phyloP scores from a whole-genome alignment of 2,888 invertebrate genomes.

The Heteromurus nitidus region DNA sequence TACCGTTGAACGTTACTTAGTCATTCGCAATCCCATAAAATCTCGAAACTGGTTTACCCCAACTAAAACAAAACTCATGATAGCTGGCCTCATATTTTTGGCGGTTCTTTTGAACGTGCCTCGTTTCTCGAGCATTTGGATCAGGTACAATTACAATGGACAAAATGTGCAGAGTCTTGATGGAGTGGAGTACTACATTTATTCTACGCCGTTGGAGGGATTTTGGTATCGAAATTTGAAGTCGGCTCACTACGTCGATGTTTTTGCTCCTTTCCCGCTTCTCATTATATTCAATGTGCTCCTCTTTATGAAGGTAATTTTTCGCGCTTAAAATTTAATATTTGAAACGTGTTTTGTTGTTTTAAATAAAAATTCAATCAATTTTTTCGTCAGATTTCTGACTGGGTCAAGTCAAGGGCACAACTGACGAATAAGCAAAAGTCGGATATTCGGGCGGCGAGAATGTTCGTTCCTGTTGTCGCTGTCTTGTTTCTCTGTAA shows the following conservation, averaged over 20 bases:
- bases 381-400: too few species aligned
- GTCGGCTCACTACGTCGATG: conserved; percentile 22
- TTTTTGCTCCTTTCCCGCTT: conserved; percentile 25
- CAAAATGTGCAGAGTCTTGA: conserved; percentile 14
- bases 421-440: conserved; percentile 10
- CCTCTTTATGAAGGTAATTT: conserved; percentile 26
- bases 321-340: neutral
- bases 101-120: conserved; percentile 21
- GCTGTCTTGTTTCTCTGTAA: conserved; percentile 25
- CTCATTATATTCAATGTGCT: conserved; percentile 36
- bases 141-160: neutral
- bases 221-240: conserved; percentile 38
- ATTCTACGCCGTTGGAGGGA: neutral
- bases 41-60: neutral
- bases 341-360: too few species aligned
- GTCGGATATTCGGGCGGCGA: conserved; percentile 31
- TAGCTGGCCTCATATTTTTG: neutral
- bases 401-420: conserved; percentile 9
- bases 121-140: conserved; percentile 2
- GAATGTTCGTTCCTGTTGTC: conserved; percentile 45
- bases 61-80: neutral
- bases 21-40: conserved; percentile 13
- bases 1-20: conserved; percentile 32
- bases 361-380: too few species aligned
- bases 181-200: conserved; percentile 10